Evolutionary conservation across 2,888 invertebrate species (phyloP).

Genomic region (Ypsolopha scabrella): DNA sequence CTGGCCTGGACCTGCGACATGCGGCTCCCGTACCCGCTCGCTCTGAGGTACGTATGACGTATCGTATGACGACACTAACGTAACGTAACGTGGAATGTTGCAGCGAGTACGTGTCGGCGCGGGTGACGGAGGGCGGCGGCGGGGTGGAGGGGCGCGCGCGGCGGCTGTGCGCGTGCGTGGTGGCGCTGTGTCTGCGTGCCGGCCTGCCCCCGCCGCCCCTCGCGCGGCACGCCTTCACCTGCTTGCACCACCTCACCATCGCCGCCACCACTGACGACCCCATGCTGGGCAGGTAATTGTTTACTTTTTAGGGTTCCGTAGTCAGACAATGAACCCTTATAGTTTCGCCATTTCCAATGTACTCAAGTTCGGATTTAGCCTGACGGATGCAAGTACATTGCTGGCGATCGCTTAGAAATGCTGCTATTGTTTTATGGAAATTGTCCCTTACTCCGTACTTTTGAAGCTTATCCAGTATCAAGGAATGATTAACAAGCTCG

Average conservation of each 20-base stretch:
- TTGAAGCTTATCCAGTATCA: too few species aligned
- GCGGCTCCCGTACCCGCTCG: conserved; percentile 74
- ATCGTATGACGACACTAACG: too few species aligned
- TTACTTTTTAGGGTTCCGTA: too few species aligned
- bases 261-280: conserved; percentile 43
- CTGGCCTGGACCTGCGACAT: conserved; percentile 87
- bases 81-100: conserved; percentile 16
- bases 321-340: too few species aligned
- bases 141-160: conserved; percentile 79
- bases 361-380: too few species aligned
- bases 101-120: conserved; percentile 86
- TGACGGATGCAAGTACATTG: too few species aligned
- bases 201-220: conserved; percentile 52
- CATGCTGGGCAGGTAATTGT: conserved; percentile 75
- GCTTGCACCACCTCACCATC: conserved; percentile 69
- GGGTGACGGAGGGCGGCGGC: conserved; percentile 74
- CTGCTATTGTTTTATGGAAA: too few species aligned
- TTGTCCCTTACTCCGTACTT: too few species aligned
- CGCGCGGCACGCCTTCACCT: conserved; percentile 76
- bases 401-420: too few species aligned
- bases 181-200: conserved; percentile 19
- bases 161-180: conserved; percentile 73
- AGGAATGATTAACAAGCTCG: too few species aligned
- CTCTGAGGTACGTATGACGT: too few species aligned
- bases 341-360: too few species aligned